A percentile compares a stretch with the other conserved stretches of the same genome.
Conservation (phyloP, 2,797 vertebrate genomes). For the Percopsis omiscomaycus region DNA sequence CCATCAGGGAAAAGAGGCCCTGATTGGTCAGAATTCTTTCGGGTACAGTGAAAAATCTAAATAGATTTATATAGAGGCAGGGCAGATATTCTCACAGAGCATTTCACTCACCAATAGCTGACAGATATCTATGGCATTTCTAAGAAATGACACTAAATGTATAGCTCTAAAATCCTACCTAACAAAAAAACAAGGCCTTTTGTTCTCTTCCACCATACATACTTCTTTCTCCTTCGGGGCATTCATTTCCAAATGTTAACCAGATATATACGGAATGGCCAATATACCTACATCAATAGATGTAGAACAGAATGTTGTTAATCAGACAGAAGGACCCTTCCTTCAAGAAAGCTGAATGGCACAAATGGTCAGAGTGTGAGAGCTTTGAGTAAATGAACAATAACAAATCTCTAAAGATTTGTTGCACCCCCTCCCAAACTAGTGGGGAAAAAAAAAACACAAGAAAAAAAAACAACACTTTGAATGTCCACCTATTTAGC, state of each 20-base stretch:
- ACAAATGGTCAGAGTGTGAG: not conserved
- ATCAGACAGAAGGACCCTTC: not conserved
- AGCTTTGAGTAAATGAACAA: too few relatives aligned
- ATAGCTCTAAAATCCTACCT: too few relatives aligned
- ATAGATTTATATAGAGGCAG: too few relatives aligned
- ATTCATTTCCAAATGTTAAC: not conserved
- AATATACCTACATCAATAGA: not conserved
- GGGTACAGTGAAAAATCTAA: too few relatives aligned
- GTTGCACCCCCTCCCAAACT: too few relatives aligned
- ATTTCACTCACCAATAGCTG: too few relatives aligned
- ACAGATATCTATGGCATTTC: too few relatives aligned
- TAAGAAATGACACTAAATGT: too few relatives aligned
- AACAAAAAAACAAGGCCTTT: too few relatives aligned
- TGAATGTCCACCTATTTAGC: conserved; percentile 42
- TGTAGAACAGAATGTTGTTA: not conserved
- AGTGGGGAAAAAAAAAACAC: not conserved
- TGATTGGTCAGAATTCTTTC: too few relatives aligned
- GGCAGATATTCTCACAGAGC: too few relatives aligned
- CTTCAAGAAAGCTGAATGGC: not conserved
- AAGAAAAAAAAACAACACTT: conserved; percentile 19
- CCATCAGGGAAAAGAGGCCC: too few relatives aligned
- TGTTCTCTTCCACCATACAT: not conserved
- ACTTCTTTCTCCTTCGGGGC: not conserved
- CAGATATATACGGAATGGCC: not conserved
- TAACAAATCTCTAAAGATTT: not conserved